Conservation (phyloP, 2,797 vertebrate species). For the Geotrypetes seraphini region DNA sequence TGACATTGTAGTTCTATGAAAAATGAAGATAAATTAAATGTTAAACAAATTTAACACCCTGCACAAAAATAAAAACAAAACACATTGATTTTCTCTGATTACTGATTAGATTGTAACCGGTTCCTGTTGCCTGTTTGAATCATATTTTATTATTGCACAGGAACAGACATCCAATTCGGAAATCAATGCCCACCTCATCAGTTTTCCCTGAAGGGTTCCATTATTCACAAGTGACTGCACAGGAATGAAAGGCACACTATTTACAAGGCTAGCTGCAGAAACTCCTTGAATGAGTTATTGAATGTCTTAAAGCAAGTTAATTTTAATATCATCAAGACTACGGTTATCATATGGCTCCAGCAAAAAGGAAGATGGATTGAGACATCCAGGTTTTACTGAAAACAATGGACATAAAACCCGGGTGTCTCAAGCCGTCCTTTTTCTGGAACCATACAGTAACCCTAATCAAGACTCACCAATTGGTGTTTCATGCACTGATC, state of each 20-base stretch:
- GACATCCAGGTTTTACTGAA: too few species aligned
- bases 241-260: conserved; percentile 63
- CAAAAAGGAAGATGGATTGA: too few species aligned
- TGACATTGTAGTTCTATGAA: conserved; percentile 42
- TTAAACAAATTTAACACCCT: conserved; percentile 36
- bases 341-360: conserved; percentile 51
- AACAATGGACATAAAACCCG: too few species aligned
- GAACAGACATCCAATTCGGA: conserved; percentile 58
- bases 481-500: too few species aligned
- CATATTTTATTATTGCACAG: conserved; percentile 56
- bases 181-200: conserved; percentile 75
- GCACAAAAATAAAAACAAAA: too few species aligned
- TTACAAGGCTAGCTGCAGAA: conserved; percentile 62
- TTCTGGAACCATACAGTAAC: too few species aligned
- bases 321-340: conserved; percentile 56
- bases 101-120: conserved; percentile 46
- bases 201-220: conserved; percentile 63
- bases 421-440: too few species aligned
- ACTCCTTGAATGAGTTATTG: conserved; percentile 66
- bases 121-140: conserved; percentile 46
- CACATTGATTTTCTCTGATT: conserved; percentile 51
- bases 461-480: too few species aligned
- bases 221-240: conserved; percentile 71
- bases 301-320: conserved; percentile 68
- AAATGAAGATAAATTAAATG: conserved; percentile 34